Evolutionary conservation across 2,888 invertebrate genomes (phyloP), one percentile per base, ranked within the genome.

Genomic region (Sthenelais limicola): DNA sequence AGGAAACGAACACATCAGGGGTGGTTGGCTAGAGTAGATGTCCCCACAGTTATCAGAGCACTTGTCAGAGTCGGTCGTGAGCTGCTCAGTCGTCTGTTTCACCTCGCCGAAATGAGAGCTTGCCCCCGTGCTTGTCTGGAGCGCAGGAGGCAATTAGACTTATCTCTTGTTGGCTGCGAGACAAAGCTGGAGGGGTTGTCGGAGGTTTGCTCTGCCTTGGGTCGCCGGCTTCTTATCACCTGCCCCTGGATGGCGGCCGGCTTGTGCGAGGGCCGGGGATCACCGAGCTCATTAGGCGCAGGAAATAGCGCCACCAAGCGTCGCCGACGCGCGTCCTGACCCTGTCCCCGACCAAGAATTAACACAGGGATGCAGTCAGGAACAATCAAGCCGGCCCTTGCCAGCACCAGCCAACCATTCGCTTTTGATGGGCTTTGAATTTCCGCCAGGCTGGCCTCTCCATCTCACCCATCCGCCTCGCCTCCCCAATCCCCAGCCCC

Each of bases 171-270:
- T 24, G 21, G 32, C 56, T 9, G 30, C 32, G 56, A 56, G 35
- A 56, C 56, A 56, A 56, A 56, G 35, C n/a, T n/a, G n/a, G n/a
- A n/a, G n/a, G n/a, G n/a, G n/a, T n/a, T n/a, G n/a, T n/a, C n/a
- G n/a, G 56, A 32, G 5, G 26, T 28, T 21, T n/a, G 56, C 30
- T 28, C n/a, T 32, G 32, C 15, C 26, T n/a, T n/a, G n/a, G n/a
- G n/a, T n/a, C n/a, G 33, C 56, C 18, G 56, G 33, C 33, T 21
- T 32, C 32, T 56, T 56, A 56, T 56, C 56, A 56, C 56, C 56
- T 56, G 56, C 56, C 56, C 56, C 24, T 35, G 32, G 33, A 32
- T n/a, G 5, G 56, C 56, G 33, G 32, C 56, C 52, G 33, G 56
- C 33, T 28, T 18, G 33, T 43, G 12, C 43, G 43, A n/a, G n/a